Evolutionary conservation across 2,888 invertebrate species (phyloP).

Genomic region (Platycheirus rosarum): DNA sequence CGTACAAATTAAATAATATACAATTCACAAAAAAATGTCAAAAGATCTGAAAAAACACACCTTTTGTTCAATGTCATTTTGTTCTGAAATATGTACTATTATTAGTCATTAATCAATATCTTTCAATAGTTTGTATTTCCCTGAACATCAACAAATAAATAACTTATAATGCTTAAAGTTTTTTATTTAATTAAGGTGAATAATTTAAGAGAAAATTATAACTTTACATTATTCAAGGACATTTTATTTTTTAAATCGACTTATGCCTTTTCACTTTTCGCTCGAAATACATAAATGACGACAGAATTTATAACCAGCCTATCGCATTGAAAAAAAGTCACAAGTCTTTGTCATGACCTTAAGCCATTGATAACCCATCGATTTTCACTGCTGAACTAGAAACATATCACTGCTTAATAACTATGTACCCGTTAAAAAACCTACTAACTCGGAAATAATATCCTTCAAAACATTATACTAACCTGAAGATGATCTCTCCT

Average conservation of each 20-base stretch:
- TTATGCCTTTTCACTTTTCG: too few species aligned
- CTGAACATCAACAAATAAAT: too few species aligned
- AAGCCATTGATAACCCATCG: neutral
- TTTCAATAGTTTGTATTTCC: too few species aligned
- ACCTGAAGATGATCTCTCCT: conserved; percentile 62
- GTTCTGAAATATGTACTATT: too few species aligned
- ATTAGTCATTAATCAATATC: too few species aligned
- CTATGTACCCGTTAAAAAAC: neutral
- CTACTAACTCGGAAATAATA: too few species aligned
- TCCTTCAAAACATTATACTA: conserved; percentile 25
- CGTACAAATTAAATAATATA: too few species aligned
- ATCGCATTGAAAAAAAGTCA: conserved; percentile 26
- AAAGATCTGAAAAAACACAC: too few species aligned
- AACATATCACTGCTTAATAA: neutral
- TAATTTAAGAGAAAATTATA: conserved; percentile 25
- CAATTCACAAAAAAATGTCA: too few species aligned
- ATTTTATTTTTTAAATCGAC: conserved; percentile 5
- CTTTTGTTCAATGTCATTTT: too few species aligned
- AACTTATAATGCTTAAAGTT: too few species aligned
- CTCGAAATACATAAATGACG: conserved; percentile 22
- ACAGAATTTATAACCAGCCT: conserved; percentile 18
- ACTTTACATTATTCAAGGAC: conserved; percentile 17
- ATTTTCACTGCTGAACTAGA: neutral
- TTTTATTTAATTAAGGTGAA: too few species aligned
- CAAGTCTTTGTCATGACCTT: conserved; percentile 23